These are phyloP conservation scores for Yponomeuta cagnagella DNA, from an alignment of 2,888 invertebrate genomes.

Conservation along the genomic window DNA sequence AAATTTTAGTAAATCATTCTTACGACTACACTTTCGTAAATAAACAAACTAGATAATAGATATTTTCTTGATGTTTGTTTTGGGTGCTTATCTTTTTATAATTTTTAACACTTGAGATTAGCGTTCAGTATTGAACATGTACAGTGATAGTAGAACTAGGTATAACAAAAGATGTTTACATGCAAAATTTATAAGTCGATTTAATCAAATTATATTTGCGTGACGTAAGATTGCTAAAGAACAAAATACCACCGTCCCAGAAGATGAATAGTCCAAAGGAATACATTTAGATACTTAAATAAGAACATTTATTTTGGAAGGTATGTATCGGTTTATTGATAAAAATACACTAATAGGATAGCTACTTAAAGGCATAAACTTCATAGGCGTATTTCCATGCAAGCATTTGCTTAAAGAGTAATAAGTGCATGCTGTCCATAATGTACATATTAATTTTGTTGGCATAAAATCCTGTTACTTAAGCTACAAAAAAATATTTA, in stretches of 20 bases:
- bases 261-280: constrained; percentile 46
- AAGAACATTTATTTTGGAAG: constrained; percentile 75
- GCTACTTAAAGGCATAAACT: constrained; percentile 13
- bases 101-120: no score
- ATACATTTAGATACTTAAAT: constrained; percentile 44
- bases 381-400: constrained; percentile 63
- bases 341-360: constrained; percentile 38
- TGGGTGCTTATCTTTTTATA: neutral
- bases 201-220: neutral
- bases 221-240: neutral
- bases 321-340: constrained; percentile 47
- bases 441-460: constrained; percentile 2
- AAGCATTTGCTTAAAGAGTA: constrained; percentile 46
- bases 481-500: constrained; percentile 16
- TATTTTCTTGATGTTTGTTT: neutral
- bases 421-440: constrained; percentile 57
- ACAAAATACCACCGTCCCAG: constrained; percentile 40
- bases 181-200: neutral
- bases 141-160: no score
- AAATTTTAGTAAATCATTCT: neutral
- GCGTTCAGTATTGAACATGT: no score
- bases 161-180: neutral
- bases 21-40: neutral
- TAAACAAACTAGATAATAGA: neutral
- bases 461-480: constrained; percentile 16